Base-by-base conservation (phyloP, 2,113 vertebrate genomes). In the Xiphophorus hellerii region DNA sequence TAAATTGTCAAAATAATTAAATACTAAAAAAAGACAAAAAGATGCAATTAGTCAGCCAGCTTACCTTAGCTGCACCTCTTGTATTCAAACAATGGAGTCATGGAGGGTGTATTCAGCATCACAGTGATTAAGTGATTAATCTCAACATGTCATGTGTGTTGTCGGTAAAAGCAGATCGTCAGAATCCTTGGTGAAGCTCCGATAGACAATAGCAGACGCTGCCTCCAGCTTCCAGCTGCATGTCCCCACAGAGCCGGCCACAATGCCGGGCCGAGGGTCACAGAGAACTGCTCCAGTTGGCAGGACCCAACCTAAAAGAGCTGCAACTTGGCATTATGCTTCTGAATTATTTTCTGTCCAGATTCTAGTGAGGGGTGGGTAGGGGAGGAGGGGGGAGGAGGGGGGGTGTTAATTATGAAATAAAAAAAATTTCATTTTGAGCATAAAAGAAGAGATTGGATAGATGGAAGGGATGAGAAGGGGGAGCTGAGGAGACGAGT, bases 341-440 rank as follows among this genome's bases (percentile, higher is more conserved):
- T 76, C 42, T 15, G 15, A 73, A 33, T 63, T 72, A 66, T 33
- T 72, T 80, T 71, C 76, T 31, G 73, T 3, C 70, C 15, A 33
- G 69, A 30, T 72, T 69, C 60, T 62, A 10, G 35, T 6, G 37
- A 39, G 11, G 9, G 11, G 37, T 28, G 37, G 67, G 76, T 62
- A 31, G 30, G 30, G 3, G 31, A 7, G 28, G 3, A 3, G 30
- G 30, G 30, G 3, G 30, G 30, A 0, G 7, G 33, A 0, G 7
- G 12, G 13, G 39, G 39, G 66, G 74, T 64, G 83, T 93, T 92
- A 92, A 93, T 80, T 54, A 91, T 93, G 87, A 92, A 93, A 94
- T 91, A 42, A 92, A 93, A 39, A 39, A 39, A 89, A 92, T 92
- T 92, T 91, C 89, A 92, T 93, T 94, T 88, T 96, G 95, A 94